Evolutionary conservation across 2,888 invertebrate species (phyloP), one percentile per base, ranked within the genome.

Genomic region (Podotricha telesiphe): DNA sequence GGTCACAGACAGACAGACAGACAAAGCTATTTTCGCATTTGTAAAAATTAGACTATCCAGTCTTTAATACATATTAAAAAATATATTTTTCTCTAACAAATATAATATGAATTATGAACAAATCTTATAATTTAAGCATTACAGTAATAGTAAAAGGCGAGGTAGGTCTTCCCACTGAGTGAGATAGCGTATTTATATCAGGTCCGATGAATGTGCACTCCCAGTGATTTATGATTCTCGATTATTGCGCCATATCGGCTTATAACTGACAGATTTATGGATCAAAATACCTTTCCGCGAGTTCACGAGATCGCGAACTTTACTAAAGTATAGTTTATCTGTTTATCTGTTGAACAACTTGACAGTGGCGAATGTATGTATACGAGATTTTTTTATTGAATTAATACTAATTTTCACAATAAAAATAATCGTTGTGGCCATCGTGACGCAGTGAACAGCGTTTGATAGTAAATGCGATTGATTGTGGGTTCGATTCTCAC

Each of bases 221-320:
- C 77, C 71, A 72, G 77, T 82, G 82, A 84, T 80, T 81, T 84
- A 84, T 82, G 66, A 71, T 75, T 69, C 75, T 66, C 68, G 73
- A 71, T 76, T 79, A 80, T 80, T 76, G 77, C 76, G 76, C 77
- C 65, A 69, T 75, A 75, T 77, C 75, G 69, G 74, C 68, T 70
- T 67, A 73, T 74, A 73, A 72, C 75, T 72, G 73, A 70, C 73
- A 74, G 77, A 76, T 77, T 77, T 77, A 76, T 77, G 74, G 64
- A 68, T 51, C 63, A 65, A 68, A 64, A 55, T 50, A 51, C 58
- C 67, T 61, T 70, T 75, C 67, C 70, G 47, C 68, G 47, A 67
- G 69, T 71, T 72, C 64, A 51, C 63, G 42, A 66, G 56, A 64
- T 68, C 62, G 66, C 66, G 70, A 68, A 69, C 61, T 61, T 69